phyloP scores from a whole-genome alignment of 2,888 invertebrate genomes.

The Lypha dubia region DNA sequence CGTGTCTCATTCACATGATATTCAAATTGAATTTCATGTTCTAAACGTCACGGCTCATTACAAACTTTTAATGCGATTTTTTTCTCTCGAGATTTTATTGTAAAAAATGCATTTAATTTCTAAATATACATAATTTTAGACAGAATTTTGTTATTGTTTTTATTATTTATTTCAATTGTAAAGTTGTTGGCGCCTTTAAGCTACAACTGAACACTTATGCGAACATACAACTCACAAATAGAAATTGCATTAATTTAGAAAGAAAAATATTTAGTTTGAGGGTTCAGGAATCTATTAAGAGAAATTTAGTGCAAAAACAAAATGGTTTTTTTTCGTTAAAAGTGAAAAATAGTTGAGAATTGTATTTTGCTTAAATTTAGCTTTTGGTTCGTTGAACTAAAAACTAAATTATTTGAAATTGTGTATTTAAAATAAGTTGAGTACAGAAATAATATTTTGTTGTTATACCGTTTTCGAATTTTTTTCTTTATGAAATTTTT shows the following conservation, averaged over 20 bases:
- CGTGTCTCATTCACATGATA: constrained; percentile 52
- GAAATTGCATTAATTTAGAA: constrained; percentile 18
- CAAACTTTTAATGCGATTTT: constrained; percentile 44
- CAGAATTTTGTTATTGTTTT: constrained; percentile 4
- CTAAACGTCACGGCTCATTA: constrained; percentile 69
- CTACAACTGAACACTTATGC: constrained; percentile 16
- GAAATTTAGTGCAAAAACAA: not conserved
- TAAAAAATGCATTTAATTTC: constrained; percentile 23
- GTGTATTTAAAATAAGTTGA: not conserved
- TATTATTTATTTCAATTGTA: constrained; percentile 19
- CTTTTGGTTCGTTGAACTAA: constrained; percentile 61
- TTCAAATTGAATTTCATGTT: constrained; percentile 55
- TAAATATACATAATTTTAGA: constrained; percentile 8
- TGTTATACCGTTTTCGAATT: too few species aligned
- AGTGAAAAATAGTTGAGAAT: not conserved
- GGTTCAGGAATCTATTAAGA: constrained; percentile 14
- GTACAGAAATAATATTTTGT: not conserved
- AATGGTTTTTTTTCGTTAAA: not conserved
- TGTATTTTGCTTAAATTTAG: constrained; percentile 46
- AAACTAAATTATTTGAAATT: not conserved
- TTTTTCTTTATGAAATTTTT: not conserved
- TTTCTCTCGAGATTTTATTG: constrained; percentile 1
- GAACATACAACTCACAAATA: constrained; percentile 9
- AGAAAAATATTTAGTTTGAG: constrained; percentile 13
- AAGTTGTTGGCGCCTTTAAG: constrained; percentile 50